Evolutionary conservation across 2,113 vertebrate species (phyloP).

Genomic region (Podiceps cristatus): DNA sequence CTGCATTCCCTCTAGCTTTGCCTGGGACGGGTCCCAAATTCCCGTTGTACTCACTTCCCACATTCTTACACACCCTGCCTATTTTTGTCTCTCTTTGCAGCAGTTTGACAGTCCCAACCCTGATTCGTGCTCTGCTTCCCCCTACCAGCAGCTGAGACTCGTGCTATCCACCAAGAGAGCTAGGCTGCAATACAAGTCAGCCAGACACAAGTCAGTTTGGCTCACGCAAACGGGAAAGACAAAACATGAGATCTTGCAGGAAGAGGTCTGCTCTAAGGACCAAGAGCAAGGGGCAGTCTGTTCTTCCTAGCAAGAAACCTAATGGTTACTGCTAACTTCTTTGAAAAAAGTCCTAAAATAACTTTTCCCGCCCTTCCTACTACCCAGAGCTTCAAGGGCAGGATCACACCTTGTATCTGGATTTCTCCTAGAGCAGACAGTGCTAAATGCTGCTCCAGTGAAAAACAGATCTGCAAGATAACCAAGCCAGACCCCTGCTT

Average conservation of each 20-base stretch:
- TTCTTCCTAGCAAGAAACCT: not conserved
- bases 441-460: not conserved
- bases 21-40: not conserved
- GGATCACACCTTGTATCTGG: not conserved
- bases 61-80: not conserved
- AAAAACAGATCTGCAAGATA: not conserved
- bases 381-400: not conserved
- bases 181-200: not conserved
- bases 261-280: not conserved
- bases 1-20: not conserved
- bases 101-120: not conserved
- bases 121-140: not conserved
- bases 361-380: not conserved
- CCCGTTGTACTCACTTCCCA: accelerated
- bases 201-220: not conserved
- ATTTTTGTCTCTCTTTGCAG: not conserved
- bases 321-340: not conserved
- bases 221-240: not conserved
- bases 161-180: not conserved
- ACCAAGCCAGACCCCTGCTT: not conserved
- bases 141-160: not conserved
- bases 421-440: not conserved
- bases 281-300: not conserved
- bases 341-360: not conserved
- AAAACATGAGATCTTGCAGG: not conserved